Base-by-base conservation (phyloP, 2,888 invertebrate species). In the Caenorhabditis angaria region DNA sequence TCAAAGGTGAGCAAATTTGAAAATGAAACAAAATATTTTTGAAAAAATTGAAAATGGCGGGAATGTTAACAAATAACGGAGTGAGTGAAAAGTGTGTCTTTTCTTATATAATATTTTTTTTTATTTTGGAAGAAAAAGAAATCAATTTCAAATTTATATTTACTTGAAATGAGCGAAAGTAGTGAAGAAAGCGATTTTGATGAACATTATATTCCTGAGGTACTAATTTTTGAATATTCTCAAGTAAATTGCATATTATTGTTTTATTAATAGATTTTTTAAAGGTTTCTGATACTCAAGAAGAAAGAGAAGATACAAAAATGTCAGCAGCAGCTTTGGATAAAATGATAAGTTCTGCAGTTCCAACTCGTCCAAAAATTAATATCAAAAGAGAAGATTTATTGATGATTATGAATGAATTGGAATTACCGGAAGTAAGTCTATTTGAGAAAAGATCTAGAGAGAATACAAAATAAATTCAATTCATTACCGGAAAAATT, bases 311-410 rank as follows among this genome's bases (percentile, higher is more conserved):
- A 20, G 79, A 79, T 29, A 54, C 68, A 35, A 69, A 75, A 55
- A 53, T 78, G 25, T 72, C 70, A 35, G 58, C 78, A 0, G 76
- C 73, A 20, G 73, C 78, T 18, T 61, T 78, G n/a, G 78, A 73
- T 14, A 78, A 74, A 50, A 53, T 78, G 48, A 68, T 78, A 50
- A 64, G 57, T 57, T 28, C 56, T 8, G 50, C 64, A 1, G 60
- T 63, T 10, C 66, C 72, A 24, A 61, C 55, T 10, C 54, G 70
- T 2, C 70, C 70, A 22, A 70, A 70, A 41, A 77, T 81, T 35
- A 76, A 76, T 48, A 76, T 81, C 57, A 81, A 78, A 47, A 76
- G 78, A 32, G 81, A 81, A 32, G 81, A 81, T 62, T 51, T 81
- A n/a, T 75, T 77, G 60, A 69, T 78, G 75, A 70, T 81, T 20